Conservation (phyloP, 2,888 invertebrate genomes). For the Ectobius pallidus region DNA sequence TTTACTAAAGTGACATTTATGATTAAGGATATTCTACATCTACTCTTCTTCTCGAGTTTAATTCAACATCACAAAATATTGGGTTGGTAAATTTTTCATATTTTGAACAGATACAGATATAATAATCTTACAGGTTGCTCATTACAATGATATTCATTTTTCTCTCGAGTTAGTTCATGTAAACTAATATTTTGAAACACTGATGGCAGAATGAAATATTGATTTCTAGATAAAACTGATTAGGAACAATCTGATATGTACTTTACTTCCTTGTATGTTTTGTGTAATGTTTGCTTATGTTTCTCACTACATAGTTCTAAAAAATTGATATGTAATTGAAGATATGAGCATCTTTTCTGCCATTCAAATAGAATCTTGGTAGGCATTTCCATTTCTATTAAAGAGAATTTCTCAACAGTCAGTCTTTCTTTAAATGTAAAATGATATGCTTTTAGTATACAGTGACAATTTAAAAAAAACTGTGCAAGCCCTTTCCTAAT, state of each 20-base stretch:
- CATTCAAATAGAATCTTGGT: neutral
- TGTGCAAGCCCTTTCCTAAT: too few species aligned
- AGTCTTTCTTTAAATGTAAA: neutral
- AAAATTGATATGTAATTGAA: constrained; percentile 21
- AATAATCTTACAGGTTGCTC: neutral
- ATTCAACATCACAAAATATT: neutral
- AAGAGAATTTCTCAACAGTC: neutral
- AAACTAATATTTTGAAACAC: constrained; percentile 9
- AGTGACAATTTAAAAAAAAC: too few species aligned
- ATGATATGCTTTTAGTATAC: too few species aligned
- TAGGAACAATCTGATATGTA: constrained; percentile 38
- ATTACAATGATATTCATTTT: neutral
- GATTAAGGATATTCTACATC: too few species aligned
- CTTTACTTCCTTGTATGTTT: constrained; percentile 9
- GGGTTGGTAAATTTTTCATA: neutral
- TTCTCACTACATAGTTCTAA: neutral
- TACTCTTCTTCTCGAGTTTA: too few species aligned
- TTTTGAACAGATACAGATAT: neutral
- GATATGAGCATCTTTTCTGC: neutral
- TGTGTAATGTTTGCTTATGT: neutral
- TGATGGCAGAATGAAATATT: neutral
- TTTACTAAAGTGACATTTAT: too few species aligned
- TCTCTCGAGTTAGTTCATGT: neutral
- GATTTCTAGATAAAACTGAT: constrained; percentile 12
- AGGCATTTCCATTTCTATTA: neutral